Evolutionary conservation across 2,113 vertebrate genomes (phyloP).

Genomic region (Hystrix brachyura): DNA sequence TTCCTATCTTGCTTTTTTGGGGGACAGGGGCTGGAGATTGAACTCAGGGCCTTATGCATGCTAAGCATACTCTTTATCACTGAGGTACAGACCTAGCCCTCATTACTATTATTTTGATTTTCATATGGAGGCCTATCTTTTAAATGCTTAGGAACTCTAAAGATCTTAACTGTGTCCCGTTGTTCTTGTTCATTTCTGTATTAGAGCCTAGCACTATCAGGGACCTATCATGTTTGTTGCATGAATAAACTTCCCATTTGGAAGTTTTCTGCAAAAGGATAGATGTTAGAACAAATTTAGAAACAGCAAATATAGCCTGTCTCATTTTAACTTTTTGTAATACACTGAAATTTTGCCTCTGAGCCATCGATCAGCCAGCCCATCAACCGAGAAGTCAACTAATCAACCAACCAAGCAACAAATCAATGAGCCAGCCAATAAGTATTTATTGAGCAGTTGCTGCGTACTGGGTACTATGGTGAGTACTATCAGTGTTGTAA

Average conservation of each 20-base stretch:
- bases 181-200: neutral
- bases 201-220: neutral
- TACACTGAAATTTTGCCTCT: neutral
- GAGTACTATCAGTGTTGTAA: neutral
- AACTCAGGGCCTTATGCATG: neutral
- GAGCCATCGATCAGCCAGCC: neutral
- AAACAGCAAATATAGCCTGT: conserved; percentile 16
- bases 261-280: conserved; percentile 27
- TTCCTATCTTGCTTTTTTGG: neutral
- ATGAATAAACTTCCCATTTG: conserved; percentile 8
- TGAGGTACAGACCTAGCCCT: too few species aligned
- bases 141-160: neutral
- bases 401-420: neutral
- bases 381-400: neutral
- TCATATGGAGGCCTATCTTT: neutral
- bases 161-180: neutral
- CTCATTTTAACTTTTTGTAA: conserved; percentile 3
- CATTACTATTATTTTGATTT: neutral
- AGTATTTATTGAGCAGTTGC: neutral
- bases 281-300: neutral
- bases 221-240: neutral
- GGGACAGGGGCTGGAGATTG: neutral
- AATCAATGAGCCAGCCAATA: neutral
- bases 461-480: neutral
- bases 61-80: too few species aligned